Conservation (phyloP, 2,888 invertebrate genomes). For the Napeogenes sylphis region DNA sequence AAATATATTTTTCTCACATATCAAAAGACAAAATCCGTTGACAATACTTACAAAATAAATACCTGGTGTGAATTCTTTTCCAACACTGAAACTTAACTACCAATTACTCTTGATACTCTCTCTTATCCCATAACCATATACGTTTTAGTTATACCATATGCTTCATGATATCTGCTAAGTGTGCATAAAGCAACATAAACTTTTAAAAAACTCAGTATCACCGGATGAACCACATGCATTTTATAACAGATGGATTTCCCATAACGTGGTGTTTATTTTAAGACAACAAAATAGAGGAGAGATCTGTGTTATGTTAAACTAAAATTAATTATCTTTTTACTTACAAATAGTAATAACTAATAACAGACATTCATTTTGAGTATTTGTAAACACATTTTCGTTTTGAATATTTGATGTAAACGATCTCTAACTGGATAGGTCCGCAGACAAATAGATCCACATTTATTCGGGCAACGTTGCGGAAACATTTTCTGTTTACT, state of each 20-base stretch:
- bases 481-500: slow-evolving; percentile 18
- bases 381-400: no score
- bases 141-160: slow-evolving; percentile 50
- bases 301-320: no score
- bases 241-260: no score
- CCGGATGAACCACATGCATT: no score
- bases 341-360: no score
- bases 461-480: slow-evolving; percentile 24
- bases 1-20: no score
- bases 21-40: background rate
- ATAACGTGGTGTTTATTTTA: no score
- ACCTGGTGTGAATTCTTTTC: slow-evolving; percentile 52
- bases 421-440: slow-evolving; percentile 20
- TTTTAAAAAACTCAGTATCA: slow-evolving; percentile 14
- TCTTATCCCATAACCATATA: slow-evolving; percentile 35
- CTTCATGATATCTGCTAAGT: slow-evolving; percentile 45
- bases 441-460: slow-evolving; percentile 24
- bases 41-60: slow-evolving; percentile 13
- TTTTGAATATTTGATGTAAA: slow-evolving; percentile 10
- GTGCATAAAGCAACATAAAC: slow-evolving; percentile 7
- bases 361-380: no score
- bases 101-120: slow-evolving; percentile 44
- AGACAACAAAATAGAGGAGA: no score
- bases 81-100: slow-evolving; percentile 38
- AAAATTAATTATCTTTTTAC: no score